Base-by-base conservation (phyloP, 2,797 vertebrate genomes). In the Novumbra hubbsi region DNA sequence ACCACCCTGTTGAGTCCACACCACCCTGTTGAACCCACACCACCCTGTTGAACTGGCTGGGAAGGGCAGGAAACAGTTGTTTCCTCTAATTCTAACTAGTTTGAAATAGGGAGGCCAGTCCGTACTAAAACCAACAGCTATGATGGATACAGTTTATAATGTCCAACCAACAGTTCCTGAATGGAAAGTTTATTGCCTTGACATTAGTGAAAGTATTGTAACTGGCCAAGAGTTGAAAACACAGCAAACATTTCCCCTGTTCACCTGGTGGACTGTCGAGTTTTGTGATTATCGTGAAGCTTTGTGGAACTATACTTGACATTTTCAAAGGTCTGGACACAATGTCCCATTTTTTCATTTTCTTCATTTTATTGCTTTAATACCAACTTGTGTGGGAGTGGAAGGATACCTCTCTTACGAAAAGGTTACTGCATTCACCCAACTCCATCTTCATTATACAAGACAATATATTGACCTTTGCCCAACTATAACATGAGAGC, bases 31-130 rank as follows among this genome's bases (percentile, higher is more conserved):
- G 41, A 45, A 45, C 41, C 41, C 41, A 45, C 9, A 12, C 41
- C 41, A 45, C 41, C 41, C 74, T 72, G 49, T 15, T 63, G 50
- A 76, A 72, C 65, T 74, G 55, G 55, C 70, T 0, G 32, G 71
- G 34, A 70, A 67, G 78, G 73, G n/a, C 89, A 90, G 89, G 90
- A 92, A 91, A 83, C 88, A 78, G 86, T 88, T 78, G 88, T 84
- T 91, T 91, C 90, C 88, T 89, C 73, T 74, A 78, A 85, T 84
- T 86, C 76, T 81, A 49, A 69, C 70, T 71, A 1, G 27, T 68
- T 65, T 72, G 72, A 79, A 41, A 34, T n/a, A 71, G 70, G 71
- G 34, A 80, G 62, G 82, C 78, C 30, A 79, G 83, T 77, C 65
- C 48, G 2, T 34, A 45, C 16, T 19, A 0, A 74, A 78, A 82